Conservation (phyloP, 2,797 vertebrate genomes). For the Menidia menidia region DNA sequence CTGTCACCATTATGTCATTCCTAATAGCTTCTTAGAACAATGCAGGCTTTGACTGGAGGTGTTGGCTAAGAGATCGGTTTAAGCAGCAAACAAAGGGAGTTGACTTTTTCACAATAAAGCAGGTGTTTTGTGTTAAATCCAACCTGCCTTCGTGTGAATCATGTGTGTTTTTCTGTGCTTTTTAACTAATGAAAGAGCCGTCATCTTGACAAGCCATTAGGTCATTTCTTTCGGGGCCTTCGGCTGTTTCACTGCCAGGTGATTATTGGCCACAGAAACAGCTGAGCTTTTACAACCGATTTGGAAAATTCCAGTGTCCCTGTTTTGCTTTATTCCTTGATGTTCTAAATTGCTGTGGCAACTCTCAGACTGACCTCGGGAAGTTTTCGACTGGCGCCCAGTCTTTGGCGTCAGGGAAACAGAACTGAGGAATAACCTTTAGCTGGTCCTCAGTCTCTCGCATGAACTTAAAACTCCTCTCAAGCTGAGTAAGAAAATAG, state of each 20-base stretch:
- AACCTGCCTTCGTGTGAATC: constrained; percentile 32
- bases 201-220: constrained; percentile 27
- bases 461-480: constrained; percentile 97
- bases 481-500: constrained; percentile 82
- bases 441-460: constrained; percentile 96
- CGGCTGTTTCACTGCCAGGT: constrained; percentile 24
- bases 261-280: constrained; percentile 44
- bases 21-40: constrained; percentile 52
- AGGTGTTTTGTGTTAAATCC: constrained; percentile 47
- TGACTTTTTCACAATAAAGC: constrained; percentile 32
- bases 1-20: constrained; percentile 30
- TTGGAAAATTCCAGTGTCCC: constrained; percentile 43
- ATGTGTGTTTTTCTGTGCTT: constrained; percentile 4
- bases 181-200: constrained; percentile 23
- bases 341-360: neutral
- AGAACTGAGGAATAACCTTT: constrained; percentile 99
- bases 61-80: constrained; percentile 22
- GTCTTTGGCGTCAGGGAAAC: constrained; percentile 98
- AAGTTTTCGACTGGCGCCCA: constrained; percentile 92
- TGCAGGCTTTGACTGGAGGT: constrained; percentile 28
- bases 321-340: constrained; percentile 26
- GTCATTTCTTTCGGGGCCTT: constrained; percentile 39
- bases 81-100: constrained; percentile 19
- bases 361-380: constrained; percentile 75
- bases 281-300: constrained; percentile 40